Evolutionary conservation across 2,888 invertebrate genomes (phyloP).

Genomic region (Aphelenchoides bicaudatus): DNA sequence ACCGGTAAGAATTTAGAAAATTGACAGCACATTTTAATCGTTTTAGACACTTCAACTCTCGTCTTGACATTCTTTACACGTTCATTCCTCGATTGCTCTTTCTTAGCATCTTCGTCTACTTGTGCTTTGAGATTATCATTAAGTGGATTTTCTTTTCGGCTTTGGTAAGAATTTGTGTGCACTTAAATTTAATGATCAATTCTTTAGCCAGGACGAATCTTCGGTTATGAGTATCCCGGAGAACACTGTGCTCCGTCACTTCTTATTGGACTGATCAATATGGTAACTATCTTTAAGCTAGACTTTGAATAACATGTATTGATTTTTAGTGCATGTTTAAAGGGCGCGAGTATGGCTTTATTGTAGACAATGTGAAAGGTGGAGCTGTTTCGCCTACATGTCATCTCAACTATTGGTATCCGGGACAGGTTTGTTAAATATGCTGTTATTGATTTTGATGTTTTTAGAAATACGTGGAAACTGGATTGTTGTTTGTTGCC

Average conservation of each 20-base stretch:
- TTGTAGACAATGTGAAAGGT: no score
- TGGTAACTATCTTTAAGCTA: conserved; percentile 68
- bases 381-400: no score
- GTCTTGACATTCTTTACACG: conserved; percentile 78
- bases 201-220: conserved; percentile 37
- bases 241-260: conserved; percentile 85
- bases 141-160: conserved; percentile 56
- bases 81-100: conserved; percentile 93
- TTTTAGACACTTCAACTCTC: conserved; percentile 66
- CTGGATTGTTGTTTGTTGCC: conserved; percentile 75
- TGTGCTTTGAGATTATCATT: conserved; percentile 71
- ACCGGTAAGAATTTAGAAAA: conserved; percentile 23
- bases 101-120: conserved; percentile 88
- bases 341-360: conserved; percentile 38
- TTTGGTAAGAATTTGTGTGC: no score
- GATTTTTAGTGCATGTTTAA: conserved; percentile 75
- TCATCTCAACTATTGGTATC: conserved; percentile 19
- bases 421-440: background rate
- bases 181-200: no score
- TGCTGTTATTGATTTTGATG: background rate
- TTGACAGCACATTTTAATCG: background rate
- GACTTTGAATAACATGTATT: no score
- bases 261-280: conserved; percentile 72
- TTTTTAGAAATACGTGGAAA: conserved; percentile 75
- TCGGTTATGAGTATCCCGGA: conserved; percentile 51